phyloP scores from a whole-genome alignment of 92 coral and sea anemone genomes.

The Virgularia gustaviana region DNA sequence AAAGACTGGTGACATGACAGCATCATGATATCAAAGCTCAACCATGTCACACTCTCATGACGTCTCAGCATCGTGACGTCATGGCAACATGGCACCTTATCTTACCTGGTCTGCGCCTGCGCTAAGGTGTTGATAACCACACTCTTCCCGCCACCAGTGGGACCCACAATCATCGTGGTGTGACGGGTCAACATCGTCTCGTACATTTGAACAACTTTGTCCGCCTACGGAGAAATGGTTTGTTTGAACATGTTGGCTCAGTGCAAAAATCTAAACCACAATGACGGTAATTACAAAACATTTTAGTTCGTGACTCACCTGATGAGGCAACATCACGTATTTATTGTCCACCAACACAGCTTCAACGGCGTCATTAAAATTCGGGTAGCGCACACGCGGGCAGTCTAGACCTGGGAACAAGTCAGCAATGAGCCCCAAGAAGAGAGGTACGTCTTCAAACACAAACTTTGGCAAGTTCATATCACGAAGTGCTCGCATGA shows the following conservation, averaged over 20 bases:
- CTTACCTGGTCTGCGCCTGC: constrained; percentile 98
- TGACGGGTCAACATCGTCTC: constrained; percentile 99
- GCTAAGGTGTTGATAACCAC: constrained; percentile 96
- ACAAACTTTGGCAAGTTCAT: constrained; percentile 99
- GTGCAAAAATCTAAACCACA: neutral
- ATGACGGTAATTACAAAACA: too few relatives aligned
- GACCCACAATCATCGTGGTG: constrained; percentile 99
- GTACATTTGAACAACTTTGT: constrained; percentile 97
- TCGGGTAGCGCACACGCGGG: constrained; percentile 96
- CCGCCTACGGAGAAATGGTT: constrained; percentile 60
- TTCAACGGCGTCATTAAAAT: constrained; percentile 95
- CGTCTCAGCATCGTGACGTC: too few relatives aligned
- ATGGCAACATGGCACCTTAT: too few relatives aligned
- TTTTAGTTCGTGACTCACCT: too few relatives aligned
- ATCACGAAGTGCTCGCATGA: constrained; percentile 99
- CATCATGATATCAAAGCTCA: too few relatives aligned
- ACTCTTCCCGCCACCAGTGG: constrained; percentile 99
- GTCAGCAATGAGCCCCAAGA: constrained; percentile 98
- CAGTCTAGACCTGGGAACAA: constrained; percentile 99
- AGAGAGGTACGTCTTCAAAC: constrained; percentile 97
- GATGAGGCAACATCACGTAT: constrained; percentile 86
- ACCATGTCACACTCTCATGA: too few relatives aligned
- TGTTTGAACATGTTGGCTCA: too few relatives aligned
- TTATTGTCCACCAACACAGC: constrained; percentile 80
- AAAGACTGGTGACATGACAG: too few relatives aligned